Conservation (phyloP, 1,140 invertebrate genomes). For the Atta texana region DNA sequence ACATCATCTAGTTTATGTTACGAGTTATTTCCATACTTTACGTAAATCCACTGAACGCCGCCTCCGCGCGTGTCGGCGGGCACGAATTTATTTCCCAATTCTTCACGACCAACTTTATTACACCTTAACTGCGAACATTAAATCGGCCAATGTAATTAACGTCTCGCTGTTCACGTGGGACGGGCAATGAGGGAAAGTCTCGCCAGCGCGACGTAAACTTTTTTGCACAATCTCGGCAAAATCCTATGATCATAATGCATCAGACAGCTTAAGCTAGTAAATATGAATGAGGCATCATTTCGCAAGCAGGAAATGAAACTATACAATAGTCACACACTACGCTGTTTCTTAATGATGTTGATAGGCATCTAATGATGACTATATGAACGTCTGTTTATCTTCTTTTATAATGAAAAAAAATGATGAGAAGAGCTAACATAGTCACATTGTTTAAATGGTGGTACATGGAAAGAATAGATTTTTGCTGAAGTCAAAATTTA, state of each 20-base stretch:
- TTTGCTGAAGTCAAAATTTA: too few species aligned
- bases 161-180: slow-evolving; percentile 35
- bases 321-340: background rate
- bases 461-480: too few species aligned
- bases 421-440: background rate
- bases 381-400: background rate
- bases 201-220: slow-evolving; percentile 28
- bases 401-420: background rate
- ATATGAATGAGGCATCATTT: slow-evolving; percentile 15
- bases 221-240: slow-evolving; percentile 21
- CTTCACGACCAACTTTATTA: slow-evolving; percentile 50
- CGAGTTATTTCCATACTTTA: slow-evolving; percentile 73
- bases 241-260: slow-evolving; percentile 38
- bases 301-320: slow-evolving; percentile 18
- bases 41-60: slow-evolving; percentile 56
- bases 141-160: slow-evolving; percentile 63
- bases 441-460: background rate
- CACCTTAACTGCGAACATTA: slow-evolving; percentile 53
- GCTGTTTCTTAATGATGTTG: background rate
- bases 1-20: slow-evolving; percentile 70
- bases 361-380: slow-evolving; percentile 1
- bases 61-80: slow-evolving; percentile 61
- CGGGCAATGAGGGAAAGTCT: slow-evolving; percentile 18
- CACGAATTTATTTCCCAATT: slow-evolving; percentile 70
- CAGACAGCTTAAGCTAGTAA: background rate